These are phyloP conservation scores for Iphiclides podalirius DNA, from an alignment of 2,888 invertebrate genomes.

Conservation along the genomic window DNA sequence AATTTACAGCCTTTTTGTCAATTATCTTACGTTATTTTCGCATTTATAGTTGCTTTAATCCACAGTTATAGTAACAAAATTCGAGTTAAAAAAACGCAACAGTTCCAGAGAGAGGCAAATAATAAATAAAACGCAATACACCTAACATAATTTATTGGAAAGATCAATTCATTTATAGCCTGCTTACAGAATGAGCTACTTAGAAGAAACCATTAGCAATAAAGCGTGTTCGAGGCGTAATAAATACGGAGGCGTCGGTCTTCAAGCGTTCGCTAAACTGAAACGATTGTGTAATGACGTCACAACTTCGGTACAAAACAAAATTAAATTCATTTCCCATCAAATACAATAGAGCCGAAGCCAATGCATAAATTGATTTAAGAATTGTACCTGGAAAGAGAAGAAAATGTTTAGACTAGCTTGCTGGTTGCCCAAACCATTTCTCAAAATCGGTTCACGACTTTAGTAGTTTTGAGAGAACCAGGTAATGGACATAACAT, in stretches of 20 bases:
- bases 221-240: constrained; percentile 6
- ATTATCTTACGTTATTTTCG: too few relatives aligned
- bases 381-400: constrained; percentile 51
- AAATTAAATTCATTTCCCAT: too few relatives aligned
- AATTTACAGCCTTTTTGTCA: too few relatives aligned
- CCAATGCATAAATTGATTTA: constrained; percentile 28
- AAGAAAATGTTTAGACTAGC: too few relatives aligned
- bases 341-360: constrained; percentile 14
- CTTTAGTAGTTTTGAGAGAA: too few relatives aligned
- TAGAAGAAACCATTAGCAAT: constrained; percentile 46
- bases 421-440: too few relatives aligned
- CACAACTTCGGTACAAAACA: constrained; percentile 17
- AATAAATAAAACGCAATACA: constrained; percentile 31
- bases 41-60: too few relatives aligned
- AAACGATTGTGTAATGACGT: constrained; percentile 6
- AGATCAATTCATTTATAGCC: constrained; percentile 53
- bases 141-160: constrained; percentile 66
- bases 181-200: constrained; percentile 47
- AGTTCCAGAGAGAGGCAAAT: too few relatives aligned
- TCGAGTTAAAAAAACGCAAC: too few relatives aligned
- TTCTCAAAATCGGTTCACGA: too few relatives aligned
- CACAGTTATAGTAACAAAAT: too few relatives aligned
- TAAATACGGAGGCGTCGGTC: not conserved
- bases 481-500: too few relatives aligned
- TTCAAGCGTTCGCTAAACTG: not conserved